Conservation (phyloP, 1,140 invertebrate genomes). For the Gryllus bimaculatus region DNA sequence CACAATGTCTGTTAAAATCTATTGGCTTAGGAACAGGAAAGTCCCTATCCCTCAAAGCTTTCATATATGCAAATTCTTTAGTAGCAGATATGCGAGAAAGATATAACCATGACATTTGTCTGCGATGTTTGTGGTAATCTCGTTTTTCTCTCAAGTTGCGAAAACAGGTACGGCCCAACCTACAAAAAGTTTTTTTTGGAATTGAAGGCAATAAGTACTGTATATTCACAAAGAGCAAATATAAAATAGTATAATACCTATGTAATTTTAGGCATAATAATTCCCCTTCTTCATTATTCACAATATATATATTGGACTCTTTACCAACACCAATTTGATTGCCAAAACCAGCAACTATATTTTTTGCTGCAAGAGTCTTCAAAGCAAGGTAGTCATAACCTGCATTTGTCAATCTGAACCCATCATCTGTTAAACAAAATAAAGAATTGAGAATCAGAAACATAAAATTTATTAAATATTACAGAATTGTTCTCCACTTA, state of each 20-base stretch:
- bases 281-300: constrained; percentile 65
- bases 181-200: constrained; percentile 31
- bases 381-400: constrained; percentile 97
- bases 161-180: constrained; percentile 90
- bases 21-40: constrained; percentile 94
- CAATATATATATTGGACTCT: constrained; percentile 90
- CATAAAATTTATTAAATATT: neutral
- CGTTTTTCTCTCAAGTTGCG: constrained; percentile 93
- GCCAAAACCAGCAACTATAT: constrained; percentile 78
- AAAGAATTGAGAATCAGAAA: neutral
- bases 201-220: neutral
- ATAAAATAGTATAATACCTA: constrained; percentile 37
- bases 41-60: constrained; percentile 76
- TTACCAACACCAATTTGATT: constrained; percentile 99
- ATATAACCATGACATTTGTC: constrained; percentile 91
- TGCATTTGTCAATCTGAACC: constrained; percentile 88
- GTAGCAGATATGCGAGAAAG: constrained; percentile 93
- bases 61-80: constrained; percentile 98
- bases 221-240: neutral
- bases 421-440: constrained; percentile 62
- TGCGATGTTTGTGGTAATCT: constrained; percentile 90
- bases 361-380: constrained; percentile 71
- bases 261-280: constrained; percentile 86
- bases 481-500: constrained; percentile 38
- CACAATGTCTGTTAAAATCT: constrained; percentile 92